Evolutionary conservation across 2,888 invertebrate species (phyloP), one percentile per base, ranked within the genome.

Genomic region (Leucania comma): DNA sequence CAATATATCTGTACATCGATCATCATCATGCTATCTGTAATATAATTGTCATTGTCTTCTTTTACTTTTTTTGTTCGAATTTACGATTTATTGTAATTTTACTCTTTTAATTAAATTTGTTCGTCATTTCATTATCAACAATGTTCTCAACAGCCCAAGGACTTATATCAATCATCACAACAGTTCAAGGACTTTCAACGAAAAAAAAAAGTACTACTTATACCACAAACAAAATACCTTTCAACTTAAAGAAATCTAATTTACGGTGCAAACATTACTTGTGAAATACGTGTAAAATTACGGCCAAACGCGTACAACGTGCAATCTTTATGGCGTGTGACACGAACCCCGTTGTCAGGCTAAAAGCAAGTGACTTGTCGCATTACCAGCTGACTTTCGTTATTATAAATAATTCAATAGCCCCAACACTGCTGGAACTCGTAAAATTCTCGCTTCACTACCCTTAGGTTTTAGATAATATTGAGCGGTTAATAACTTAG

Each of bases 361-460:
- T 83, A 75, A 75, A 86, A 86, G 72, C 81, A 64, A 86, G 82
- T 82, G 86, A 85, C 82, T 84, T 81, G 84, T 82, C 74, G 64
- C 50, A 81, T 85, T 84, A 86, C 72, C 62, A 46, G 35, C 59
- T 75, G 69, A 78, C 71, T 73, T 72, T 67, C 48, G 62, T 75
- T 80, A 80, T 73, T 78, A 84, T 82, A 84, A 84, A 83, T 85
- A 85, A 83, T 81, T 80, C 82, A 82, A 75, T 71, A 82, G 67
- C 64, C 46, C 50, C 53, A 57, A 65, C 66, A 72, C 71, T 69
- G 69, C 64, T 64, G 71, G 67, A 73, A 73, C 75, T 74, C 82
- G 69, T 80, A 78, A 83, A 80, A 73, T 72, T 81, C 58, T 69
- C 77, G 58, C 74, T 57, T 59, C 68, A 71, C 22, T 75, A 51